Evolutionary conservation across 2,113 vertebrate species (phyloP), one percentile per base, ranked within the genome.

Genomic region (Electrona antarctica): DNA sequence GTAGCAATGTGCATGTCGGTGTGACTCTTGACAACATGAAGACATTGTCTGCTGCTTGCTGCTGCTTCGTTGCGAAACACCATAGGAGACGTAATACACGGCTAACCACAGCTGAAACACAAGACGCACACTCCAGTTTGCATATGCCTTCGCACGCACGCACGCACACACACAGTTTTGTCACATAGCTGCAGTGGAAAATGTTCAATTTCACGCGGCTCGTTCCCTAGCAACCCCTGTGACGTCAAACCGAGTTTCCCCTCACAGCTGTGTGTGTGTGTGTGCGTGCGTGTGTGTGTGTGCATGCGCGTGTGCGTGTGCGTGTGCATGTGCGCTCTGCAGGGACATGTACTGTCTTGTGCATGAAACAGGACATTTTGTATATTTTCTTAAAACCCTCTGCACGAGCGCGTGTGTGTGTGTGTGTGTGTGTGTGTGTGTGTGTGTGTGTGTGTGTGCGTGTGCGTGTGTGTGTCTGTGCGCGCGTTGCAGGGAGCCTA

Each of bases 231-330:
- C 86, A 78, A 92, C 91, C 72, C 21, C 11, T 72, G 87, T 94
- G 93, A 94, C 93, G 93, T 94, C 92, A 94, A 93, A 88, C 79
- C 67, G 88, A 92, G 92, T 91, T 91, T 90, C 87, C 92, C 92
- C 89, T 90, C 87, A 91, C 93, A 93, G 92, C 93, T 94, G 92
- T 67, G 73, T 74, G 41, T 76, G 64, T 79, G 69, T 76, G 61
- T 67, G 70, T 60, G 67, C 49, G 62, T 58, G 74, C 2, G 33
- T 41, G 33, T 41, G 33, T 41, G 33, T 41, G 52, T 29, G 46
- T 47, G 48, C 28, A 4, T 82, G 73, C 63, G 55, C 58, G 70
- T 13, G 69, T 79, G 80, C 64, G 73, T 74, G 41, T 76, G 64
- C 77, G 69, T 76, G 70, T 60, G 67, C 49, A 58, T 28, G 74